phyloP scores from a whole-genome alignment of 1,140 invertebrate genomes.

The Drosophila subobscura region DNA sequence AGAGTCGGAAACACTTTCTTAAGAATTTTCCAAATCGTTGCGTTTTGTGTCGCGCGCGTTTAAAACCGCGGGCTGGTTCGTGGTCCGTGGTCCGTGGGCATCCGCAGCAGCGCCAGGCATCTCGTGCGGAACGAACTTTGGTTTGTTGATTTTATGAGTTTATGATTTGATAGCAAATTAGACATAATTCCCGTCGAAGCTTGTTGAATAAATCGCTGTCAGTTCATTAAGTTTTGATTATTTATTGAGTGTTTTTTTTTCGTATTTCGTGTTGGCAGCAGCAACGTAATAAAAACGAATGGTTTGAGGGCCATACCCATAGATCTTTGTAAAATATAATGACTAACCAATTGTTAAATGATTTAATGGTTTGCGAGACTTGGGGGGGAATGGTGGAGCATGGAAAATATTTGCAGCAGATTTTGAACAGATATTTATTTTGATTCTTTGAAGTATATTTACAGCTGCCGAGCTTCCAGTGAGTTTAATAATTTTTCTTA shows the following conservation, averaged over 20 bases:
- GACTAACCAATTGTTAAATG: slow-evolving; percentile 20
- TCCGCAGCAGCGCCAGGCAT: no score
- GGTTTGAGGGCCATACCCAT: slow-evolving; percentile 11
- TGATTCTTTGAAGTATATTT: no score
- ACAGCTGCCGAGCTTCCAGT: no score
- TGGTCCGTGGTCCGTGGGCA: not conserved
- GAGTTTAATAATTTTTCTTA: no score
- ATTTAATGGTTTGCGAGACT: slow-evolving; percentile 7
- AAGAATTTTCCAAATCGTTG: slow-evolving; percentile 50
- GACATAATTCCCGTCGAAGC: slow-evolving; percentile 40
- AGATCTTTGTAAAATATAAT: slow-evolving; percentile 39
- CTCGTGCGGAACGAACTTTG: slow-evolving; percentile 37
- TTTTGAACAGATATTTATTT: no score
- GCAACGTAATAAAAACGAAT: slow-evolving; percentile 31
- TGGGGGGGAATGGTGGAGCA: not conserved
- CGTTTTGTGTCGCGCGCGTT: slow-evolving; percentile 40
- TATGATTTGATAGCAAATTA: slow-evolving; percentile 73
- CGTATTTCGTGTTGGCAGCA: no score
- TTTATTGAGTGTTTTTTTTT: slow-evolving; percentile 45
- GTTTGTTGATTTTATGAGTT: slow-evolving; percentile 70
- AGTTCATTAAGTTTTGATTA: slow-evolving; percentile 69
- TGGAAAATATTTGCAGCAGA: no score
- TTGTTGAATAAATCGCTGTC: slow-evolving; percentile 67
- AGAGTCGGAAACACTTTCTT: slow-evolving; percentile 6
- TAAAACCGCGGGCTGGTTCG: slow-evolving; percentile 34